These are phyloP conservation scores for Chiloscyllium plagiosum DNA, from an alignment of 2,113 vertebrate genomes.

Conservation along the genomic window DNA sequence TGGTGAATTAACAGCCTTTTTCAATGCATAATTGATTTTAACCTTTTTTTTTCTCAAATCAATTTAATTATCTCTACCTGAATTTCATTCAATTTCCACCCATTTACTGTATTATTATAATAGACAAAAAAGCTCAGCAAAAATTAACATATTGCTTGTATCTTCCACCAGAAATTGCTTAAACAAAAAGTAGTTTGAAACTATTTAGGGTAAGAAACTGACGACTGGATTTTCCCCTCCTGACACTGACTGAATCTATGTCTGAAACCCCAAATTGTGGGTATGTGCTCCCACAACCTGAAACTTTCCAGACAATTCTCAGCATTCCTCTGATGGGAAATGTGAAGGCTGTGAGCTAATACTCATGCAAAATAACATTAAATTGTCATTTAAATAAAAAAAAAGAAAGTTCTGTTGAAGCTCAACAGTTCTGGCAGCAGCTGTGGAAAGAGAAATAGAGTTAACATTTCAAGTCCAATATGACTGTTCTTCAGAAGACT, in stretches of 20 bases:
- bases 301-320: background rate
- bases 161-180: background rate
- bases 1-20: slow-evolving; percentile 11
- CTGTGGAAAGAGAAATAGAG: no score
- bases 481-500: no score
- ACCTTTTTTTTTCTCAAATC: slow-evolving; percentile 9
- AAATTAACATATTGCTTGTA: background rate
- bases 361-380: background rate
- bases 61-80: slow-evolving; percentile 16
- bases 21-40: background rate
- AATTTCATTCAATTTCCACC: slow-evolving; percentile 9
- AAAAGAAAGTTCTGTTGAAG: no score
- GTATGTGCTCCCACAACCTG: background rate
- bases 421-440: no score
- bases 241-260: background rate
- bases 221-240: background rate
- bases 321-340: background rate
- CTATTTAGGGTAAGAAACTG: background rate
- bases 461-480: no score
- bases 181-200: background rate
- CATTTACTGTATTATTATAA: slow-evolving; percentile 17
- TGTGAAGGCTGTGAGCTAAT: background rate
- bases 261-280: background rate
- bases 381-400: background rate
- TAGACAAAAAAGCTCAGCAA: background rate